Evolutionary conservation across 2,888 invertebrate species (phyloP), one percentile per base, ranked within the genome.

Genomic region (Pyralis farinalis): DNA sequence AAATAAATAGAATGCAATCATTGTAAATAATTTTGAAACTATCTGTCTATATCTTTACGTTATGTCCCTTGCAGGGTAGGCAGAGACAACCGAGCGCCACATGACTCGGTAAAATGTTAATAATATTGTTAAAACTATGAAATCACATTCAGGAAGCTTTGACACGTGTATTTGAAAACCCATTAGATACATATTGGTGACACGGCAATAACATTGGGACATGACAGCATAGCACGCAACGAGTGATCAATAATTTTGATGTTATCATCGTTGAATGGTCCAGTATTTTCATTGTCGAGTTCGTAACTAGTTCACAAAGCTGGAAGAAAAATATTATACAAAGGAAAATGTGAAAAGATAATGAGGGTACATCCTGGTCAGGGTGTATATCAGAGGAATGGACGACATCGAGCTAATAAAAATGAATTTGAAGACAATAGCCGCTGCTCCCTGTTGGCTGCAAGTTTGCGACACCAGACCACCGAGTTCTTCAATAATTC

Each of bases 401-500:
- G 43, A 8, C 52, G 55, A 37, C 50, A 48, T 22, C 46, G 53
- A 43, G 39, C 50, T 34, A 60, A 55, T 42, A 65, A 62, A 35
- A 50, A 49, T 31, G 49, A 58, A 39, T 21, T 57, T 1, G 36
- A 48, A 1, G 73, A 16, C 16, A 16, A 76, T 36, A 71, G 69
- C 37, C 69, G 77, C 11, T 63, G 77, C 7, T 73, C 82, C 4
- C 51, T 92, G 53, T 68, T 92, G 40, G 90, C 91, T 12, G 91
- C 93, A 1, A 94, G 94, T 67, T 90, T 93, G 61, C 89, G 91
- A 22, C 93, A 93, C 63, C 94, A 95, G 72, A 92, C 92, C 0
- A 92, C 92, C 43, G 92, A 94, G 63, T 95, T 94, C 72, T 94
- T 95, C 62, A 92, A 93, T 56, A 93, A 94, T 63, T 94, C 94